Conservation (phyloP, 2,113 vertebrate genomes). For the Eulemur rufifrons region DNA sequence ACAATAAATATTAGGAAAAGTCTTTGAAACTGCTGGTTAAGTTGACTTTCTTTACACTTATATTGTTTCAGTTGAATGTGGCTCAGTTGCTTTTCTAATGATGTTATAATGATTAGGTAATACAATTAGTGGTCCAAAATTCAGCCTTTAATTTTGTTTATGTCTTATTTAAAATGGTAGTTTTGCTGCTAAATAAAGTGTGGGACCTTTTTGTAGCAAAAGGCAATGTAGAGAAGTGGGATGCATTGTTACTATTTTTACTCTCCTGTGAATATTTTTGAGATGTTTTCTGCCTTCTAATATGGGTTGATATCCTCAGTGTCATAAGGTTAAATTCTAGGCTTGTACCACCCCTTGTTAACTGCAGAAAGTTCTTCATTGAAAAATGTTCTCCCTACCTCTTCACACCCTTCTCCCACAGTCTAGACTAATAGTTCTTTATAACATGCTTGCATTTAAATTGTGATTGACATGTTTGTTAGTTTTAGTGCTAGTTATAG, state of each 20-base stretch:
- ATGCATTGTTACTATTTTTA: neutral
- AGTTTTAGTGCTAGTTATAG: neutral
- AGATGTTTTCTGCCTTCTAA: conserved; percentile 30
- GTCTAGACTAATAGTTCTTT: neutral
- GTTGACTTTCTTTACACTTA: neutral
- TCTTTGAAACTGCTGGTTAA: neutral
- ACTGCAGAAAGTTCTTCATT: neutral
- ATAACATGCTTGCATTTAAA: neutral
- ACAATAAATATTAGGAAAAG: neutral
- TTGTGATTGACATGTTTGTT: neutral
- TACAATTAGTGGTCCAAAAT: neutral
- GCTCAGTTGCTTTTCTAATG: conserved; percentile 4
- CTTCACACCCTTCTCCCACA: neutral
- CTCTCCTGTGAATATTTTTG: neutral
- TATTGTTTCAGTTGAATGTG: neutral
- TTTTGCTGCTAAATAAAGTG: neutral
- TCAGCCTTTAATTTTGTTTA: conserved; percentile 5
- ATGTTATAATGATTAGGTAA: no score
- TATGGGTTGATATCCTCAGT: neutral
- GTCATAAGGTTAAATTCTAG: neutral
- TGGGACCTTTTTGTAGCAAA: neutral
- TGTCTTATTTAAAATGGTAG: conserved; percentile 8
- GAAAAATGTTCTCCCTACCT: neutral
- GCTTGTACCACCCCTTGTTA: neutral
- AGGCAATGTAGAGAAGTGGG: neutral